phyloP scores from a whole-genome alignment of 2,113 vertebrate genomes.

The Melanostigma gelatinosum region DNA sequence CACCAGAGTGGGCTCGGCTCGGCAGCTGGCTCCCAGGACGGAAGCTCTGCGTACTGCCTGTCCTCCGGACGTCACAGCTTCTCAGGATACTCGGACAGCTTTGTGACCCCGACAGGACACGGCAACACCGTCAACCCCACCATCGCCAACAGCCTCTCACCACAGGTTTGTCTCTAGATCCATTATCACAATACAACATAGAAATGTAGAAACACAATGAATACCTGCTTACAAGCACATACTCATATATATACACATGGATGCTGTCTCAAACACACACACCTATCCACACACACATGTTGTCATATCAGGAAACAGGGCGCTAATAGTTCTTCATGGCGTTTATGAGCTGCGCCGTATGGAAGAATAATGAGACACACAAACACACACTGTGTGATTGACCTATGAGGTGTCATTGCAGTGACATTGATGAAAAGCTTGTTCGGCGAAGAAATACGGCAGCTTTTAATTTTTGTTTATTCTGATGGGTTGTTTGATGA shows the following conservation, averaged over 20 bases:
- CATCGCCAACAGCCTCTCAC: constrained; percentile 98
- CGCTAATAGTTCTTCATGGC: constrained; percentile 1
- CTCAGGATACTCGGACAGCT: constrained; percentile 98
- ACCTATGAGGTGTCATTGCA: constrained; percentile 49
- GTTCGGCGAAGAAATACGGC: constrained; percentile 65
- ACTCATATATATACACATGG: not conserved
- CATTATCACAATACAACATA: not conserved
- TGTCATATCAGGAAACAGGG: constrained; percentile 7
- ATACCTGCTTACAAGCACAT: not conserved
- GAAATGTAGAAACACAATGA: not conserved
- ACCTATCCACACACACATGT: not conserved
- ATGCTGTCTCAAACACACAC: not conserved
- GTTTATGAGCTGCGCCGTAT: constrained; percentile 42
- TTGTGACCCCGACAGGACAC: constrained; percentile 90
- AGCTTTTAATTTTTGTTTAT: constrained; percentile 75
- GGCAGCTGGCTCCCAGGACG: constrained; percentile 90
- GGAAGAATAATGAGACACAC: constrained; percentile 36
- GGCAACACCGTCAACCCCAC: constrained; percentile 92
- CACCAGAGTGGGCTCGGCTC: constrained; percentile 91
- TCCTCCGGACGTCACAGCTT: constrained; percentile 95
- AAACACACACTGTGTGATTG: constrained; percentile 20
- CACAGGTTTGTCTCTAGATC: constrained; percentile 89
- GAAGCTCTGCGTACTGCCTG: constrained; percentile 94
- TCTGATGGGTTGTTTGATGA: constrained; percentile 67
- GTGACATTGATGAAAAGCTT: constrained; percentile 68